phyloP scores from a whole-genome alignment of 92 coral and sea anemone genomes.

The Porites lobata region DNA sequence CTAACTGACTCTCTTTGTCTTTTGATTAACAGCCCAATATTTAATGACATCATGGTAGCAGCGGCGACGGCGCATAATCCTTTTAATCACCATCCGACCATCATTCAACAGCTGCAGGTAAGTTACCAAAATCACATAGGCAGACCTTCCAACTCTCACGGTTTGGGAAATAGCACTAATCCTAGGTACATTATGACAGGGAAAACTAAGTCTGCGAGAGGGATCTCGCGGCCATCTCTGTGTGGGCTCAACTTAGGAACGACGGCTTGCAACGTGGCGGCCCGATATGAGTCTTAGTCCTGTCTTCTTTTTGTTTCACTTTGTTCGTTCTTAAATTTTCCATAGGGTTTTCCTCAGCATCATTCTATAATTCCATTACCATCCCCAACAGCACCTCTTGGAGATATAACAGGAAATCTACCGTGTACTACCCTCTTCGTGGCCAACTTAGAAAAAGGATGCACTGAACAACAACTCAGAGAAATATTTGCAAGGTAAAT shows the following conservation, averaged over 20 bases:
- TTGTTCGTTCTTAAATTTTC: not conserved
- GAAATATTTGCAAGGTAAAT: constrained; percentile 86
- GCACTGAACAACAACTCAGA: constrained; percentile 87
- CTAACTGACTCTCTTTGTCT: not conserved
- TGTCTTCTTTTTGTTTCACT: not conserved
- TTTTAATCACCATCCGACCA: constrained; percentile 86
- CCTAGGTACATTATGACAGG: too few species aligned
- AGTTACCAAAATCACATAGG: not conserved
- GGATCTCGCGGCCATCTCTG: too few species aligned
- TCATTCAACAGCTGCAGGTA: constrained; percentile 85
- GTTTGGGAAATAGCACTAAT: too few species aligned
- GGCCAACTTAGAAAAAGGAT: constrained; percentile 93
- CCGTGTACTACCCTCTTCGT: constrained; percentile 93
- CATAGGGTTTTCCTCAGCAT: constrained; percentile 61
- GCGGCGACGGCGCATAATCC: constrained; percentile 91
- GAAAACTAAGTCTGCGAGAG: too few species aligned
- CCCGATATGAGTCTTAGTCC: not conserved
- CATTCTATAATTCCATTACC: constrained; percentile 74
- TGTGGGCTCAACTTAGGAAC: too few species aligned
- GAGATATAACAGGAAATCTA: constrained; percentile 66
- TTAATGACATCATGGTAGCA: constrained; percentile 89
- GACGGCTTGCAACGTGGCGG: too few species aligned
- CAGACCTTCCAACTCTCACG: too few species aligned
- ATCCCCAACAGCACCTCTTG: constrained; percentile 75
- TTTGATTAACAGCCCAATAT: constrained; percentile 67